These are phyloP conservation scores for Trichonephila clavata DNA, from an alignment of 1,140 invertebrate genomes.

Conservation along the genomic window DNA sequence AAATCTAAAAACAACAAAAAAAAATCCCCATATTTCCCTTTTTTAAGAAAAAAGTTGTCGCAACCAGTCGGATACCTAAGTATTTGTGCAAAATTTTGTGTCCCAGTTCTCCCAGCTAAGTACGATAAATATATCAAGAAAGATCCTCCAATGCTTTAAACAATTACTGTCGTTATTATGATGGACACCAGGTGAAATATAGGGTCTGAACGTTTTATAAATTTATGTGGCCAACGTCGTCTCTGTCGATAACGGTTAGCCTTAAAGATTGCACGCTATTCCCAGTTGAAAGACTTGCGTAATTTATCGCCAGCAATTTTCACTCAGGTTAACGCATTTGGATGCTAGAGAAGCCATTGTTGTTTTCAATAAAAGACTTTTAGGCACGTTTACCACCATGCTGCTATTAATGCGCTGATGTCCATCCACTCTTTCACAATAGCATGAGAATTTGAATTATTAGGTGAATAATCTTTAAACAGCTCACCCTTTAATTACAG, in stretches of 20 bases:
- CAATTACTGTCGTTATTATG: constrained; percentile 25
- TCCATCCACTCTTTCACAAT: constrained; percentile 25
- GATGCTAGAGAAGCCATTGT: constrained; percentile 28
- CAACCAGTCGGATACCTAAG: too few species aligned
- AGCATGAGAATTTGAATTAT: constrained; percentile 9
- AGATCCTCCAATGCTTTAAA: neutral
- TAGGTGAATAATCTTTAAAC: constrained; percentile 12
- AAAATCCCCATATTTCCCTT: too few species aligned
- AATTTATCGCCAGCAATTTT: constrained; percentile 59
- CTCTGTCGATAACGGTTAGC: neutral
- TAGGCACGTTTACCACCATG: neutral
- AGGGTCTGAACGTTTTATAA: constrained; percentile 19
- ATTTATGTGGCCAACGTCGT: constrained; percentile 20
- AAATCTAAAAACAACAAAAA: too few species aligned
- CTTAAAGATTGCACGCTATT: neutral
- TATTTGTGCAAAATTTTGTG: too few species aligned
- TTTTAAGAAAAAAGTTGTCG: too few species aligned
- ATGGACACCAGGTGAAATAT: constrained; percentile 10
- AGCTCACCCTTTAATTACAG: constrained; percentile 24
- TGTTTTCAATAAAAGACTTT: constrained; percentile 53
- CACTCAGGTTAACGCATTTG: constrained; percentile 23
- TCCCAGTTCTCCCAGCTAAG: too few species aligned
- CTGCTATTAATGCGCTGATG: neutral
- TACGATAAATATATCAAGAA: neutral
- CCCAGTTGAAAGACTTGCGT: neutral